Base-by-base conservation (phyloP, 2,113 vertebrate species). In the Coregonus clupeaformis region DNA sequence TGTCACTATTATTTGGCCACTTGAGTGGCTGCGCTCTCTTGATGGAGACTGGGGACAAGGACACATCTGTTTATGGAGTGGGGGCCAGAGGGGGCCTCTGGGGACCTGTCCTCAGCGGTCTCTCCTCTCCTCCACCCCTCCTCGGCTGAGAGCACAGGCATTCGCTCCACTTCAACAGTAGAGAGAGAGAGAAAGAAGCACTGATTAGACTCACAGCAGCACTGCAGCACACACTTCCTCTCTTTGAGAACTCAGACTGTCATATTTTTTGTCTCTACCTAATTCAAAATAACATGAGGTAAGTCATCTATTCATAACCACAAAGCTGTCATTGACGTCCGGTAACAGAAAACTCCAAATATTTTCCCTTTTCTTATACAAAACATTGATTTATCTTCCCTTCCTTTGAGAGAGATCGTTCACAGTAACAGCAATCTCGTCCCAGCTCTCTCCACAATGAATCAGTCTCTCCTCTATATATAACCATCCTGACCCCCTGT, bases 1-100 rank as follows among this genome's bases (percentile, higher is more conserved):
- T 91, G 92, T 93, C 91, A 92, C 90, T 92, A 92, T 92, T 93
- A 93, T 91, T 90, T 90, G 47, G 91, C 91, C 91, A 74, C 89
- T 89, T 70, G 77, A 83, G 87, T 90, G 89, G 89, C 87, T 91
- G 88, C 82, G 84, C 89, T 91, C 85, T 52, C 49, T 1, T 6
- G 87, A 3, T 77, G 86, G 87, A 18, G 49, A 52, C 16, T 18
- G 49, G 86, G 88, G 83, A 89, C 90, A 91, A 88, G 91, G 92
- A 91, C 93, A 91, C 90, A 88, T 92, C 91, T 94, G 93, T 82
- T 87, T 91, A 90, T 89, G 88, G 88, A 27, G 12, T 16, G 27
- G 29, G 16, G 64, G 16, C 30, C 25, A 3, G 6, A 25, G 16
- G 29, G 73, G 78, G 76, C 88, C 89, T 90, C 89, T 68, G 73